Percentiles rank a stretch among this genome's conserved stretches.
phyloP scores from a whole-genome alignment of 1,140 invertebrate genomes.

The Bilobella aurantiaca region DNA sequence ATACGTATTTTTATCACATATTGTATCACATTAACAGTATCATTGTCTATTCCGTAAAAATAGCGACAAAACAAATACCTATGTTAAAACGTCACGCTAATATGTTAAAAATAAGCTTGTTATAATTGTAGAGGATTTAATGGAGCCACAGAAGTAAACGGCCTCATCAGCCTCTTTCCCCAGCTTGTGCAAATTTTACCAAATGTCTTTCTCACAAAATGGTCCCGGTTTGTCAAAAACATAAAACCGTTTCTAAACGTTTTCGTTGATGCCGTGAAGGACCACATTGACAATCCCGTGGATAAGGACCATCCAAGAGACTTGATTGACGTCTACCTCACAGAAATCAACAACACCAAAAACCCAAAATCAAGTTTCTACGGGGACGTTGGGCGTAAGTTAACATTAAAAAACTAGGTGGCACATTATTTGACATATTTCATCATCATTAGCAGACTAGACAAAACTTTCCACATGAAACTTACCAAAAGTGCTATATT shows the following conservation, averaged over 20 bases:
- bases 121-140: not conserved
- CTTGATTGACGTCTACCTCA: slow-evolving; percentile 19
- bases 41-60: no score
- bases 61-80: not conserved
- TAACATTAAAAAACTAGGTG: not conserved
- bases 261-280: not conserved
- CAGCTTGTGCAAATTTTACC: not conserved
- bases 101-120: no score
- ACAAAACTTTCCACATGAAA: no score
- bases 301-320: slow-evolving; percentile 10
- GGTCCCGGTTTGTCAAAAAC: not conserved
- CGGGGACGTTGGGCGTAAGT: slow-evolving; percentile 11
- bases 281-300: not conserved
- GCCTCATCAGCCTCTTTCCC: not conserved
- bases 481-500: no score
- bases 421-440: no score
- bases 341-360: slow-evolving; percentile 14
- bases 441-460: no score
- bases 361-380: slow-evolving; percentile 18
- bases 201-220: not conserved
- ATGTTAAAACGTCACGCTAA: not conserved
- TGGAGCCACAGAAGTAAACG: not conserved
- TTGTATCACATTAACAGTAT: no score
- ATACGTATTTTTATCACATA: no score
- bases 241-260: not conserved